Percentiles rank a stretch among this genome's conserved stretches.
Conservation (phyloP, 1,140 invertebrate species). For the Conus betulinus region DNA sequence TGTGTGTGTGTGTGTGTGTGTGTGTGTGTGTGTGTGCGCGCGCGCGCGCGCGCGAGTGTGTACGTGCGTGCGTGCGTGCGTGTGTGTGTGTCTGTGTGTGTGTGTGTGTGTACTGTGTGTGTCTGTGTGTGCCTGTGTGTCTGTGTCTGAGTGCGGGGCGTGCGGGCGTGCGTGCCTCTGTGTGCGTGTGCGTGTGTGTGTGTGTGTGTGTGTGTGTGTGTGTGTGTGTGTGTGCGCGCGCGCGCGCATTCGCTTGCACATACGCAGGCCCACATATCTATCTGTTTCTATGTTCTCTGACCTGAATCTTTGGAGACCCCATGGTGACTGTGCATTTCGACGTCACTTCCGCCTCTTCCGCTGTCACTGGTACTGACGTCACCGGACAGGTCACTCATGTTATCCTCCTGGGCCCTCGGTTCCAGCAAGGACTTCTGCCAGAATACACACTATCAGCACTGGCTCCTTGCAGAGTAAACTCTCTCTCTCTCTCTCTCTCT, state of each 20-base stretch:
- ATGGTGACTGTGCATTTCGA: slow-evolving; percentile 61
- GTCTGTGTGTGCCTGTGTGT: neutral
- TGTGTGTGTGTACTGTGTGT: neutral
- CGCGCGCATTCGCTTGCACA: too few species aligned
- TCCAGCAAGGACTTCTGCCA: slow-evolving; percentile 16
- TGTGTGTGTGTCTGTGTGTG: slow-evolving; percentile 7
- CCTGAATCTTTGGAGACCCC: slow-evolving; percentile 50
- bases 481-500: too few species aligned
- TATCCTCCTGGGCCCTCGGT: slow-evolving; percentile 25
- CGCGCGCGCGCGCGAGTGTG: neutral
- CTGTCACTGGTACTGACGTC: slow-evolving; percentile 67
- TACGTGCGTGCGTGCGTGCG: neutral
- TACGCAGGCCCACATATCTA: too few species aligned
- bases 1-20: too few species aligned
- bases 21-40: neutral
- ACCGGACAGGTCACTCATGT: slow-evolving; percentile 57
- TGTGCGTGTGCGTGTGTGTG: too few species aligned
- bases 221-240: too few species aligned
- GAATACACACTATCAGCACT: neutral
- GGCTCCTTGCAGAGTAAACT: too few species aligned
- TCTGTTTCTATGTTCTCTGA: neutral
- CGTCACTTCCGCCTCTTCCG: slow-evolving; percentile 67
- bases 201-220: too few species aligned
- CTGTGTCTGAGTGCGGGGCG: too few species aligned
- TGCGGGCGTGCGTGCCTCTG: too few species aligned